Evolutionary conservation across 2,797 vertebrate species (phyloP), one percentile per base, ranked within the genome.

Genomic region (Pyrocephalus nanus): DNA sequence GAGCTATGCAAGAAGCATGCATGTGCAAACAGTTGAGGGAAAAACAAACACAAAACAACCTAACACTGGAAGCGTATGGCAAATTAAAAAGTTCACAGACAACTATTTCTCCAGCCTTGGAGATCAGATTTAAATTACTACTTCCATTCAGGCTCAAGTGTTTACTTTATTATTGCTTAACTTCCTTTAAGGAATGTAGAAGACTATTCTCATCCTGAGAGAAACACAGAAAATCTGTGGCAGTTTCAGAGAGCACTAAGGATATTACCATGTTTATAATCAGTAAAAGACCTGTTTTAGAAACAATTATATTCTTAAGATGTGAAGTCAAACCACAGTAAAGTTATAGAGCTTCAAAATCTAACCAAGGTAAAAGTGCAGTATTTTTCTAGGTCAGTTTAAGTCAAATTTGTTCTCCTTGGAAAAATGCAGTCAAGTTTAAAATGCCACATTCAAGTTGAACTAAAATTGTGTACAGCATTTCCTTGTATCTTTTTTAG

Each of bases 141-240:
- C 42, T 87, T 89, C 72, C 82, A 79, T 36, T 32, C 17, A 15
- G 42, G 64, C 40, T 95, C 51, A 88, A 88, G 61, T 72, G 85
- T 88, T 86, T 92, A 60, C 66, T 92, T 95, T 85, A 84, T 8
- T 86, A 43, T 73, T 76, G 74, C 67, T 60, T 76, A 79, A 91
- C 61, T 76, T 92, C 66, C 54, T 92, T 95, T 72, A 96, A 94
- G 90, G 96, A 93, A 97, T 64, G 64, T 42, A 91, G 36, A 69
- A 93, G 54, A 72, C 45, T 67, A 34, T 25, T 32, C 72, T 94
- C 84, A 94, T 86, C 91, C 88, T 85, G 91, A 89, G 70, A 96
- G 74, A 93, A 91, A 93, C 3, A 1, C 2, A 74, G 50, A 73
- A 85, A 73, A 85, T 38, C 43, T 47, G 13, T 29, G 64, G 64